phyloP scores from a whole-genome alignment of 2,113 vertebrate species.

The Nannobrachium achirus region DNA sequence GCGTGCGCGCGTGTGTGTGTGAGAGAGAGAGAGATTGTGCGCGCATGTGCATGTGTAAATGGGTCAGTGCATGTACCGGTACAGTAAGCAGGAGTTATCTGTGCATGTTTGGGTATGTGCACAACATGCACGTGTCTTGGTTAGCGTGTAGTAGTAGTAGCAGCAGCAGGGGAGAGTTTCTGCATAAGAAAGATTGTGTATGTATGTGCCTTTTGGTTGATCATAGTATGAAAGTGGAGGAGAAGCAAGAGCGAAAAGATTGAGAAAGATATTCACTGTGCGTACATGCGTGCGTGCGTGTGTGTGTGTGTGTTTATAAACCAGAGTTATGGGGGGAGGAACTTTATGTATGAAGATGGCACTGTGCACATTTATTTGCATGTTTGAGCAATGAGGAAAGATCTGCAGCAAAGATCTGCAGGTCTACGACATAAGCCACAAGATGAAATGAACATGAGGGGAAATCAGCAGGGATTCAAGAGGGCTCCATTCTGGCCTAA shows the following conservation, averaged over 20 bases:
- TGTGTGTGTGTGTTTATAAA: slow-evolving; percentile 28
- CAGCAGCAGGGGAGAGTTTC: slow-evolving; percentile 31
- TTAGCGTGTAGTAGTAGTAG: slow-evolving; percentile 12
- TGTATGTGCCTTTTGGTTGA: slow-evolving; percentile 33
- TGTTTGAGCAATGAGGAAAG: slow-evolving; percentile 13
- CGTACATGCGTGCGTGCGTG: too few relatives aligned
- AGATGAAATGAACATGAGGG: slow-evolving; percentile 43
- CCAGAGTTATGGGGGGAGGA: too few relatives aligned
- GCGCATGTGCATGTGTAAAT: slow-evolving; percentile 21
- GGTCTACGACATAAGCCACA: slow-evolving; percentile 57
- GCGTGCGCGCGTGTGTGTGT: too few relatives aligned
- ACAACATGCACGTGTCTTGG: background rate
- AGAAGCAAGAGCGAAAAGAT: background rate
- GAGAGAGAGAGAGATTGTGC: slow-evolving; percentile 28
- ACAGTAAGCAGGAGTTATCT: background rate
- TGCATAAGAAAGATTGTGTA: slow-evolving; percentile 18
- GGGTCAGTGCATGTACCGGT: background rate
- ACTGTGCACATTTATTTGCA: slow-evolving; percentile 25
- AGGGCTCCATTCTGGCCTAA: slow-evolving; percentile 37
- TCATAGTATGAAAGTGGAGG: background rate
- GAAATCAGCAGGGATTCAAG: slow-evolving; percentile 54
- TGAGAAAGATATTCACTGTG: slow-evolving; percentile 27
- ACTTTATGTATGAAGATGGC: too few relatives aligned
- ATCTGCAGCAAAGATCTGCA: slow-evolving; percentile 37
- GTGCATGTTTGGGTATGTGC: slow-evolving; percentile 1